Evolutionary conservation across 2,797 vertebrate genomes (phyloP).

Genomic region (Spea hammondii): DNA sequence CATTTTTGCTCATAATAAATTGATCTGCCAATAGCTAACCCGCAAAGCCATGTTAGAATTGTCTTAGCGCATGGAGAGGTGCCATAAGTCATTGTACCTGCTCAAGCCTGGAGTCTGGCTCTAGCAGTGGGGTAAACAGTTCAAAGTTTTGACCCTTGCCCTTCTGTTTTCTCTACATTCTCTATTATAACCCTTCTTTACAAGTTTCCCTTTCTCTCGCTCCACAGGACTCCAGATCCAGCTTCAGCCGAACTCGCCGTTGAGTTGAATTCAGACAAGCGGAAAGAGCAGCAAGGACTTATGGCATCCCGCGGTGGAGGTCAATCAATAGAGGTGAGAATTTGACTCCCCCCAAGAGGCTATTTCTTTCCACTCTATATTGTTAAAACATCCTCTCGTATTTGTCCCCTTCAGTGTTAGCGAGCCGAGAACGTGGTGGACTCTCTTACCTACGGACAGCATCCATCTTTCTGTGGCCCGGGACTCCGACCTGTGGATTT

Average conservation of each 20-base stretch:
- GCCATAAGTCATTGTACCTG: too few species aligned
- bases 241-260: constrained; percentile 66
- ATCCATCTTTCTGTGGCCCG: constrained; percentile 7
- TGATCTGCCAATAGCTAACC: too few species aligned
- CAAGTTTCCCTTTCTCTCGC: too few species aligned
- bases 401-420: constrained; percentile 37
- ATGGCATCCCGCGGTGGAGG: constrained; percentile 62
- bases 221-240: constrained; percentile 36
- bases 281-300: constrained; percentile 76
- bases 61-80: too few species aligned
- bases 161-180: too few species aligned
- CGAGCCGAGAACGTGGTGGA: neutral
- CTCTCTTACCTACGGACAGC: constrained; percentile 23
- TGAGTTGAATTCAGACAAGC: constrained; percentile 78
- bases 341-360: neutral
- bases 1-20: too few species aligned
- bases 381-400: neutral
- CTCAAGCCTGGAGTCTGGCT: too few species aligned
- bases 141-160: too few species aligned
- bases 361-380: neutral
- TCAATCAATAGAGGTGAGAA: constrained; percentile 29
- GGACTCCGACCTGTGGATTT: constrained; percentile 38
- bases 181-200: too few species aligned
- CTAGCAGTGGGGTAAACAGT: too few species aligned
- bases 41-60: too few species aligned